These are phyloP conservation scores for Branchellion lobata DNA, from an alignment of 2,888 invertebrate genomes.

Conservation along the genomic window DNA sequence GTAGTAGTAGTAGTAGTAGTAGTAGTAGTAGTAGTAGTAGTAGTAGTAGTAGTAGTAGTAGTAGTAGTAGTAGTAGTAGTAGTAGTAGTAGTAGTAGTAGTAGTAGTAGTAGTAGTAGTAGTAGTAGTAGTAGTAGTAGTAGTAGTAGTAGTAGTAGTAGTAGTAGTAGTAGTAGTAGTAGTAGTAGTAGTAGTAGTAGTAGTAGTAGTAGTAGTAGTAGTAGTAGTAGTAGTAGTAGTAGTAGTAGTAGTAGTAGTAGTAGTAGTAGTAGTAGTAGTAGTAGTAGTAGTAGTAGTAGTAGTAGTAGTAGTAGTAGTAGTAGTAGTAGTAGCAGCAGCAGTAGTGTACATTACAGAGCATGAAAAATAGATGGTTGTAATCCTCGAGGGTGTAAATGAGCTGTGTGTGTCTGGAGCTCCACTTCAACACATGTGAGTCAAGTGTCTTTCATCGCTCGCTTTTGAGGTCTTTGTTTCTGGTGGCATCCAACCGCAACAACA, in stretches of 20 bases:
- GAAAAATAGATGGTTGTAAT: too few relatives aligned
- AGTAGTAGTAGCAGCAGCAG: too few relatives aligned
- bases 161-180: neutral
- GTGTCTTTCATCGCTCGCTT: too few relatives aligned
- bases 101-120: conserved; percentile 22
- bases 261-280: conserved; percentile 14
- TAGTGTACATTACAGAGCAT: too few relatives aligned
- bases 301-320: too few relatives aligned
- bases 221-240: conserved; percentile 27
- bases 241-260: conserved; percentile 20
- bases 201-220: conserved; percentile 16
- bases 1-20: conserved; percentile 23
- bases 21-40: conserved; percentile 29
- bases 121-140: conserved; percentile 26
- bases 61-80: neutral
- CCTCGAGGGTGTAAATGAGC: too few relatives aligned
- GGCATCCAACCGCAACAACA: too few relatives aligned
- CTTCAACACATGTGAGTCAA: too few relatives aligned
- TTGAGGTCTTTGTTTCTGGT: too few relatives aligned
- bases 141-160: conserved; percentile 18
- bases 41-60: conserved; percentile 13
- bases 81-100: conserved; percentile 19
- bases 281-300: too few relatives aligned
- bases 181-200: conserved; percentile 19
- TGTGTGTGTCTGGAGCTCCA: too few relatives aligned